Base-by-base conservation (phyloP, 2,113 vertebrate genomes). In the Epinephelus lanceolatus region DNA sequence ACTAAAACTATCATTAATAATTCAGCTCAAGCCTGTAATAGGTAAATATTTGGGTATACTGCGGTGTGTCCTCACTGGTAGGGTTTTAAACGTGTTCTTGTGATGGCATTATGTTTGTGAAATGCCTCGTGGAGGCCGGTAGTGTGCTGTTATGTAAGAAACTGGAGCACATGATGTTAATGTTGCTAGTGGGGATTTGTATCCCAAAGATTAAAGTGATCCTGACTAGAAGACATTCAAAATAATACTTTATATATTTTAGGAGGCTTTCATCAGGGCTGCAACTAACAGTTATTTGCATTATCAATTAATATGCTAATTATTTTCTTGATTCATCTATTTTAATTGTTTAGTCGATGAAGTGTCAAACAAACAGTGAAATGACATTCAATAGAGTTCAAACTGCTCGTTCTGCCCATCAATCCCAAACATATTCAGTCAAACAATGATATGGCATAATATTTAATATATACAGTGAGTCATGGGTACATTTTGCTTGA, bases 1-100 rank as follows among this genome's bases (percentile, higher is more conserved):
- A 78, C 70, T 71, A 84, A 70, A 72, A 83, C 68, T 66, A 75
- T 40, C 67, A 76, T 88, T 75, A 83, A 87, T 86, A 89, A 88
- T 90, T 88, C 82, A 92, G 17, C 40, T 23, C 15, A 25, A 21
- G 17, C 17, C 51, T 59, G 73, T 72, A 62, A 80, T 47, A 61
- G 51, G 69, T 82, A 82, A 90, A 88, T 85, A 87, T 90, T 84
- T 87, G 53, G 55, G 13, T 69, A 77, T 37, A 87, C 30, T 45
- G 56, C 61, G 51, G 72, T 14, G 1, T 12, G 47, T 42, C 18
- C 51, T 52, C 12, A 23, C n/a, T 37, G 27, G 14, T 73, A 37
- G n/a, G 59, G 37, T 55, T n/a, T 68, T 68, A 40, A 30, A 56
- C 3, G 79, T 63, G 60, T 65, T 73, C 3, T 60, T 47, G 52